Conservation (phyloP, 2,888 invertebrate species). For the Drosophila sordidula region DNA sequence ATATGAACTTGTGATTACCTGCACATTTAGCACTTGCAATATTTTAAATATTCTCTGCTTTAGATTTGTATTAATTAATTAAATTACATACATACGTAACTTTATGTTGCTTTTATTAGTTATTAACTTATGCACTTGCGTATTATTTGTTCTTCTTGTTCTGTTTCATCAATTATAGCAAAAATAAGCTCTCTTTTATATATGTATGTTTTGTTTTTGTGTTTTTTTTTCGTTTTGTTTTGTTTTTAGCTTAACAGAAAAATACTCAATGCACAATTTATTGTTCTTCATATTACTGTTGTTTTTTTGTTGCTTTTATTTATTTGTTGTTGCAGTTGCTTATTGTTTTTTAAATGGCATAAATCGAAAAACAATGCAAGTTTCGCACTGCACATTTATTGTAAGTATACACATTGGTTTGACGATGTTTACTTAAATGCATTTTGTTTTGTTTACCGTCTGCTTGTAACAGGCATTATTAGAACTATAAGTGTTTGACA, state of each 20-base stretch:
- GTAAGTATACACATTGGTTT: slow-evolving; percentile 60
- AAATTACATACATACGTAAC: slow-evolving; percentile 34
- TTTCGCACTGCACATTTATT: slow-evolving; percentile 51
- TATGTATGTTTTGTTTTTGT: slow-evolving; percentile 22
- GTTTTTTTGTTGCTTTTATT: slow-evolving; percentile 16
- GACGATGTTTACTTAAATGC: slow-evolving; percentile 65
- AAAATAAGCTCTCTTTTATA: slow-evolving; percentile 70
- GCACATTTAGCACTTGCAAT: slow-evolving; percentile 49
- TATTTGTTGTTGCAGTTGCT: slow-evolving; percentile 31
- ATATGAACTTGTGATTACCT: slow-evolving; percentile 58
- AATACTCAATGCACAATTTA: slow-evolving; percentile 66
- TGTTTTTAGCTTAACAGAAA: slow-evolving; percentile 58
- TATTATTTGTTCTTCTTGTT: slow-evolving; percentile 29
- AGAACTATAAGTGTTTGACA: slow-evolving; percentile 35
- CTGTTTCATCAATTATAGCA: slow-evolving; percentile 56
- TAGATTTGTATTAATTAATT: slow-evolving; percentile 17
- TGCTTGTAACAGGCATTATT: slow-evolving; percentile 60
- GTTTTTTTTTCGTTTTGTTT: slow-evolving; percentile 1
- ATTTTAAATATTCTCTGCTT: slow-evolving; percentile 48
- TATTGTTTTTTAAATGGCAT: slow-evolving; percentile 35
- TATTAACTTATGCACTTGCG: slow-evolving; percentile 33
- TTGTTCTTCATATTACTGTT: slow-evolving; percentile 69
- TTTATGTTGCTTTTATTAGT: slow-evolving; percentile 14
- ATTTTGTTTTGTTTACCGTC: slow-evolving; percentile 63
- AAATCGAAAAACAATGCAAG: slow-evolving; percentile 38